A percentile compares a stretch with the other conserved stretches of the same genome.
These are phyloP conservation scores for Caradrina kadenii DNA, from an alignment of 2,888 invertebrate genomes.

Conservation along the genomic window DNA sequence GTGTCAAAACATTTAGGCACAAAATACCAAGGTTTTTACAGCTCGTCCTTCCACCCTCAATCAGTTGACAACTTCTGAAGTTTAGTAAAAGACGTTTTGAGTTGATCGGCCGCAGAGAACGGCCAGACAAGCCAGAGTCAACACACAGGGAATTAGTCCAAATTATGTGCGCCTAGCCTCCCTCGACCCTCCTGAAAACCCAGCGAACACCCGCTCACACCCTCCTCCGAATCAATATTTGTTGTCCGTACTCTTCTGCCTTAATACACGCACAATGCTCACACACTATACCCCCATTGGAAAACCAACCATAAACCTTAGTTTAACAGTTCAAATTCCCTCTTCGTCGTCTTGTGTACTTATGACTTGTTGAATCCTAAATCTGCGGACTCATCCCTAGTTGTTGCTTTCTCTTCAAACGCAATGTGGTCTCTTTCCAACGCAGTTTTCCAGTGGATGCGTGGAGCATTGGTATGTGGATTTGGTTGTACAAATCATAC, in stretches of 20 bases:
- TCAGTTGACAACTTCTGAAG: slow-evolving; percentile 71
- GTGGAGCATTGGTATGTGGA: slow-evolving; percentile 69
- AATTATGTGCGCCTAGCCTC: slow-evolving; percentile 86
- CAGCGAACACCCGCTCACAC: slow-evolving; percentile 71
- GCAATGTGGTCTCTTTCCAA: slow-evolving; percentile 87
- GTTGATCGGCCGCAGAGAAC: slow-evolving; percentile 82
- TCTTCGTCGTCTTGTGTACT: slow-evolving; percentile 20
- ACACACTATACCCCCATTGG: slow-evolving; percentile 65
- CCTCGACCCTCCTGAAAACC: slow-evolving; percentile 66
- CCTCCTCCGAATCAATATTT: slow-evolving; percentile 90
- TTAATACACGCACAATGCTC: slow-evolving; percentile 89
- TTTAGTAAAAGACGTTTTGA: slow-evolving; percentile 78
- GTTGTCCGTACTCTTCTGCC: slow-evolving; percentile 91
- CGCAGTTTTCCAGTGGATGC: slow-evolving; percentile 84
- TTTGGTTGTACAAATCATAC: slow-evolving; percentile 65
- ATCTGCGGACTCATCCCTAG: slow-evolving; percentile 82
- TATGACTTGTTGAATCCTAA: slow-evolving; percentile 67
- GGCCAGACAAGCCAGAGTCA: slow-evolving; percentile 88
- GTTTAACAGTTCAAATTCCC: slow-evolving; percentile 50
- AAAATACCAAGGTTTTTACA: slow-evolving; percentile 31
- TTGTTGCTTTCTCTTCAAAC: slow-evolving; percentile 84
- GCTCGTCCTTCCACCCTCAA: slow-evolving; percentile 35
- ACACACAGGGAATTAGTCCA: slow-evolving; percentile 90
- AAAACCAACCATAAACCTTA: slow-evolving; percentile 36
- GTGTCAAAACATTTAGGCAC: slow-evolving; percentile 29